Evolutionary conservation across 2,797 vertebrate genomes (phyloP).

Genomic region (Sphenopsis melanotis): DNA sequence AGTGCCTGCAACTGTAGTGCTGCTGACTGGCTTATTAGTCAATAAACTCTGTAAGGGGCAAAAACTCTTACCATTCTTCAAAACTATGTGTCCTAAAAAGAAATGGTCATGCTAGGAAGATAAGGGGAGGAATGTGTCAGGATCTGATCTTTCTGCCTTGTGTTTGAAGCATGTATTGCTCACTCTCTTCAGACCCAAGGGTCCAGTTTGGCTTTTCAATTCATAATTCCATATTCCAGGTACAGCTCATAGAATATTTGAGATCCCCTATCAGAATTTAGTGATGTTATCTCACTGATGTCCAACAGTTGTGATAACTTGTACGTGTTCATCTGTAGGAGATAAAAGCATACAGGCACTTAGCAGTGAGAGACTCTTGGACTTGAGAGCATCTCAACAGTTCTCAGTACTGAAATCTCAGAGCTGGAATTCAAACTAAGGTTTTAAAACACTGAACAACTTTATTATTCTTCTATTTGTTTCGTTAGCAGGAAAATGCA

Average conservation of each 20-base stretch:
- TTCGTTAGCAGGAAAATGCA: slow-evolving; percentile 67
- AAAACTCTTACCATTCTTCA: background rate
- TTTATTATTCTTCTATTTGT: slow-evolving; percentile 57
- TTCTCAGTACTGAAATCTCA: slow-evolving; percentile 38
- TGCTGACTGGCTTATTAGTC: background rate
- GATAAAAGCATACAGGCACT: background rate
- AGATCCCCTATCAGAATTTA: background rate
- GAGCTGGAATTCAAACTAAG: slow-evolving; percentile 27
- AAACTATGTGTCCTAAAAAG: background rate
- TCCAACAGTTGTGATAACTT: background rate
- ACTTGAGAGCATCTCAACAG: slow-evolving; percentile 13
- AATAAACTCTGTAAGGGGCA: background rate
- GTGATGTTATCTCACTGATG: background rate
- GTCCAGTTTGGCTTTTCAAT: background rate
- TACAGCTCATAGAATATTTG: background rate
- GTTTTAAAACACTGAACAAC: slow-evolving; percentile 53
- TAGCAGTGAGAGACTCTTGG: slow-evolving; percentile 16
- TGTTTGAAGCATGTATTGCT: background rate
- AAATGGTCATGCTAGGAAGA: background rate
- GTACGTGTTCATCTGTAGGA: background rate
- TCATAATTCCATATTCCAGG: background rate
- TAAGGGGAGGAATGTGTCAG: background rate
- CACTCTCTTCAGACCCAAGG: background rate
- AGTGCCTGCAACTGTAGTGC: background rate
- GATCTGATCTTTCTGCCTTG: background rate